Evolutionary conservation across 2,113 vertebrate species (phyloP).

Genomic region (Lethenteron camtschaticum): DNA sequence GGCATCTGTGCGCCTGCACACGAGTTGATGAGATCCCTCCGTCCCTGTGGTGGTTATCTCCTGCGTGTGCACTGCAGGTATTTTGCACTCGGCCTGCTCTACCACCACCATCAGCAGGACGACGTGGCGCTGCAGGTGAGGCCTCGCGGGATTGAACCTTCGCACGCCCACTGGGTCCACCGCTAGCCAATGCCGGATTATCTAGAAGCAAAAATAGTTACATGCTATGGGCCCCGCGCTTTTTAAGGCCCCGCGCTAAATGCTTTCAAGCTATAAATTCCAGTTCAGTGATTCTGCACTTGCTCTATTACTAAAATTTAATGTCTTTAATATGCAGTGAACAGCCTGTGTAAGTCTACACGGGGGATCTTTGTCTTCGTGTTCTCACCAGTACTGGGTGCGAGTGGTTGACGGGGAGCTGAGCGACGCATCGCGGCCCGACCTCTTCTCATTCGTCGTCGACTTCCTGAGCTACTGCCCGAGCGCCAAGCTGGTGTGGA

Average conservation of each 20-base stretch:
- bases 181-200: no score
- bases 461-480: constrained; percentile 63
- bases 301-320: no score
- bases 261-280: no score
- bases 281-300: no score
- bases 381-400: constrained; percentile 47
- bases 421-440: constrained; percentile 51
- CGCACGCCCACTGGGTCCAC: background rate
- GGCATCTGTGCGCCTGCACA: background rate
- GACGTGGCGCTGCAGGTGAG: constrained; percentile 63
- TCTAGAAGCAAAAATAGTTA: no score
- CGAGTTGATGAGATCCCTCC: background rate
- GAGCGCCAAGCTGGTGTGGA: constrained; percentile 58
- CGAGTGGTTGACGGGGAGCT: constrained; percentile 66
- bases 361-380: background rate
- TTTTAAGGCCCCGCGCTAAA: no score
- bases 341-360: no score
- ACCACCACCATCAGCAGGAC: constrained; percentile 67
- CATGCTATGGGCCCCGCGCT: no score
- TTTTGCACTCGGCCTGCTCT: constrained; percentile 82
- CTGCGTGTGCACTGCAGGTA: constrained; percentile 26
- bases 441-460: constrained; percentile 75
- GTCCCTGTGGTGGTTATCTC: background rate
- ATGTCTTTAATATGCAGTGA: no score
- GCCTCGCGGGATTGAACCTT: background rate